Percentiles rank a stretch among this genome's conserved stretches.
phyloP scores from a whole-genome alignment of 2,113 vertebrate genomes.

The Chamaetylas fuelleborni region DNA sequence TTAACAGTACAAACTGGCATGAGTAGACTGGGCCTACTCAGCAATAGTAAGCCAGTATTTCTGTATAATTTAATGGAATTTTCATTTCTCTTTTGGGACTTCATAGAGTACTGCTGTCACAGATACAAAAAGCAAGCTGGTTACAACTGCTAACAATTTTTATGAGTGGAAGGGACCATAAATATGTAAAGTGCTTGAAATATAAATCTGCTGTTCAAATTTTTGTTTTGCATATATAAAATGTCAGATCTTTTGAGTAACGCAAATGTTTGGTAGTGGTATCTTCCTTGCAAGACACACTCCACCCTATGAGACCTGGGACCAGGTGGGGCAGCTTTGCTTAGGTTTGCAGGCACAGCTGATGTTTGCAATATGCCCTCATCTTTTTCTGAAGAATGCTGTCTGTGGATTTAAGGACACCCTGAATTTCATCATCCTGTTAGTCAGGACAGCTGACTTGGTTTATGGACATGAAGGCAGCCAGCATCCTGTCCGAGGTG shows the following conservation, averaged over 20 bases:
- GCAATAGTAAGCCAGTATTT: not conserved
- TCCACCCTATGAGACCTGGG: not conserved
- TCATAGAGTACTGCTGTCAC: not conserved
- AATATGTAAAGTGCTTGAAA: conserved; percentile 62
- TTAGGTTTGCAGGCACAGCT: conserved; percentile 18
- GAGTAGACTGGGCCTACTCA: not conserved
- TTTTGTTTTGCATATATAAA: not conserved
- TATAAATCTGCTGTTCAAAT: not conserved
- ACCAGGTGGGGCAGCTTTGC: not conserved
- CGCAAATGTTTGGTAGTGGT: not conserved
- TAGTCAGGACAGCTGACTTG: not conserved
- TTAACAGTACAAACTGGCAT: conserved; percentile 5
- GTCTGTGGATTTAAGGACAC: not conserved
- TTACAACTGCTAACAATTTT: conserved; percentile 10
- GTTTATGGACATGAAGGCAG: not conserved
- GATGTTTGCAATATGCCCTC: not conserved
- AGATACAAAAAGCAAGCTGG: not conserved
- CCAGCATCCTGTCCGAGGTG: not conserved
- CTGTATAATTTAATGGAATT: not conserved
- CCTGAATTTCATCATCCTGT: not conserved
- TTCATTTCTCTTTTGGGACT: not conserved
- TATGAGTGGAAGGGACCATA: not conserved
- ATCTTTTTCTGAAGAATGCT: not conserved
- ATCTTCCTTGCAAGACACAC: conserved; percentile 20
- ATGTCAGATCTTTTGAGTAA: not conserved